Evolutionary conservation across 2,888 invertebrate species (phyloP).

Genomic region (Julus scandinavius): DNA sequence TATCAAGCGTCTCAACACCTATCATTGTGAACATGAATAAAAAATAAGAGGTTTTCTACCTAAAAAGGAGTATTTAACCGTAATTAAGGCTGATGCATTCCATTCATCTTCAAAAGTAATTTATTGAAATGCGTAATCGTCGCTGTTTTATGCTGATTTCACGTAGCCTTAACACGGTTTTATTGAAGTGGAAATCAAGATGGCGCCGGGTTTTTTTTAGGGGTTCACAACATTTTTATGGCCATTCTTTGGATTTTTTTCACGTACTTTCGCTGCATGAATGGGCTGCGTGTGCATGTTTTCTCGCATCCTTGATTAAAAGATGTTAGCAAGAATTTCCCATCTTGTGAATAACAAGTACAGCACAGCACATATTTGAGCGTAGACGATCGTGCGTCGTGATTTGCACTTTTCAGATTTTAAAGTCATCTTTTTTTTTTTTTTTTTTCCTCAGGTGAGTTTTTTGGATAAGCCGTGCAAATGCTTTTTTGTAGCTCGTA

Average conservation of each 20-base stretch:
- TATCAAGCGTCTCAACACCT: slow-evolving; percentile 26
- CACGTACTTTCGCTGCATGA: neutral
- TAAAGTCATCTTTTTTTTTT: slow-evolving; percentile 11
- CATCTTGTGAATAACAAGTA: slow-evolving; percentile 6
- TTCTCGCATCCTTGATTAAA: neutral
- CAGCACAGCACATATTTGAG: neutral
- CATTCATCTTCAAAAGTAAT: neutral
- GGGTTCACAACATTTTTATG: neutral
- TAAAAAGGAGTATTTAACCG: neutral
- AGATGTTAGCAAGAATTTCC: slow-evolving; percentile 4
- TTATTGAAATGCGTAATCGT: neutral
- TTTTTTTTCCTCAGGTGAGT: neutral
- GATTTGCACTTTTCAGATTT: slow-evolving; percentile 34
- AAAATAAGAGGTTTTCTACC: neutral
- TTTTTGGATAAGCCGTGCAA: neutral
- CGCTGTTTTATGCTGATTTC: slow-evolving; percentile 9
- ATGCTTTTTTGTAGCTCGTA: neutral
- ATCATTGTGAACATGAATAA: slow-evolving; percentile 37
- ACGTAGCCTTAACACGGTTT: neutral
- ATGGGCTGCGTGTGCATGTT: neutral
- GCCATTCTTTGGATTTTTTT: slow-evolving; percentile 12
- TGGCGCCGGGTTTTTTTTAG: neutral
- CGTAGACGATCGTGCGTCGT: slow-evolving; percentile 10
- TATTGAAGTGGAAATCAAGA: neutral
- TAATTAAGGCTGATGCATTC: neutral